phyloP scores from a whole-genome alignment of 1,140 invertebrate species.

The Trinorchestia longiramus region DNA sequence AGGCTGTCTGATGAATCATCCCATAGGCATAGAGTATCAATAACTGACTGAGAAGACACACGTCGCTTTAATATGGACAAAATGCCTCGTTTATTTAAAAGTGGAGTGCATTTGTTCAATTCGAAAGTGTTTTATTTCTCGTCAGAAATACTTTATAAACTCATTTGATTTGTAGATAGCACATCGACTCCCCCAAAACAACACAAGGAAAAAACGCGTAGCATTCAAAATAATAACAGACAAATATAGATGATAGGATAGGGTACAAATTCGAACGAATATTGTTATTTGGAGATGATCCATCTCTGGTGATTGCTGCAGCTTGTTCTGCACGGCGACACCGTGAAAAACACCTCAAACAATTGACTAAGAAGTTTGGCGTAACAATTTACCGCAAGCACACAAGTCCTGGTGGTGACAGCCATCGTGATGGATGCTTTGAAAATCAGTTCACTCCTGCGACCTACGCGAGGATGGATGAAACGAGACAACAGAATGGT shows the following conservation, averaged over 20 bases:
- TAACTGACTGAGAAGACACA: no score
- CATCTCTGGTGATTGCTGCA: neutral
- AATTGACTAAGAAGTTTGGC: neutral
- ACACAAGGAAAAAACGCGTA: neutral
- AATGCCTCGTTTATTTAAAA: no score
- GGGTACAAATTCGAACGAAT: neutral
- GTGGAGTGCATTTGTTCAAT: no score
- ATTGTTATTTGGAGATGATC: neutral
- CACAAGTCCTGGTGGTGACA: constrained; percentile 9
- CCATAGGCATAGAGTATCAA: neutral
- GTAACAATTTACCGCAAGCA: constrained; percentile 30
- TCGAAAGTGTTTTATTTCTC: no score
- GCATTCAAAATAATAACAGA: neutral
- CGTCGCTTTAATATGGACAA: no score
- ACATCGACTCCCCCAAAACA: no score
- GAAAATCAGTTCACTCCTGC: neutral
- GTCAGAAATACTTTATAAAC: no score
- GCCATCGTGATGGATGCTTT: neutral
- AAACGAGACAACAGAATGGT: neutral
- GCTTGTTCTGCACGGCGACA: neutral
- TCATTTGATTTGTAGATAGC: no score
- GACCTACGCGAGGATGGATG: neutral
- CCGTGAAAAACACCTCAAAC: neutral
- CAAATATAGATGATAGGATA: neutral
- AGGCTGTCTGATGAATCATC: neutral